Evolutionary conservation across 2,797 vertebrate genomes (phyloP).

Genomic region (Pteropus rufus): DNA sequence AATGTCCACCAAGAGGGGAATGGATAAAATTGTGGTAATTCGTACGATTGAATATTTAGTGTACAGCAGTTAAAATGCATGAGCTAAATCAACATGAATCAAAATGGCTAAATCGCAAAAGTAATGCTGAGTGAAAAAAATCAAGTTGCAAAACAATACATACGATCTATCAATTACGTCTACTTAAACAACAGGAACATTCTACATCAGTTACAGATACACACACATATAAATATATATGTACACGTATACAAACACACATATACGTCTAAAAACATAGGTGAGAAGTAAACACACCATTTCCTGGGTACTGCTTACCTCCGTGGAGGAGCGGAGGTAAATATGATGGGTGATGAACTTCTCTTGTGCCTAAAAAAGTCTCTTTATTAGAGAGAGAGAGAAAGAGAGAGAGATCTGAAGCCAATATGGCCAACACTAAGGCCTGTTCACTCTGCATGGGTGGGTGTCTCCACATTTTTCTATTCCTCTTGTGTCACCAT

Average conservation of each 20-base stretch:
- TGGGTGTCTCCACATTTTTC: neutral
- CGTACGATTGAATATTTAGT: neutral
- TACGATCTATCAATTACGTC: neutral
- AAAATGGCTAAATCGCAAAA: conserved; percentile 5
- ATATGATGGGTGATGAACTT: neutral
- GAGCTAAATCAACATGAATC: neutral
- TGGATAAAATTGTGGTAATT: neutral
- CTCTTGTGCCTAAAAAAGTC: neutral
- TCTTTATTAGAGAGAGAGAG: neutral
- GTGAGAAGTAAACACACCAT: conserved; percentile 25
- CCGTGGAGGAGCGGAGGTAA: neutral
- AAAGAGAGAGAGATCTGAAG: neutral
- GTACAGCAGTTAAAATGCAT: conserved; percentile 24
- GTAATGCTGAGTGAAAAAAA: conserved; percentile 27
- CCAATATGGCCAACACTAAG: conserved; percentile 10
- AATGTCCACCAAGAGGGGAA: neutral
- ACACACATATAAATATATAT: neutral
- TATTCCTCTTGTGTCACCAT: neutral
- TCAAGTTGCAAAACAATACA: conserved; percentile 10
- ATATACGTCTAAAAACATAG: neutral
- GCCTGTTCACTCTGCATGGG: neutral
- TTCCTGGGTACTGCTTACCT: conserved; percentile 43
- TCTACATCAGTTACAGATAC: neutral
- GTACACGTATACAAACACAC: neutral
- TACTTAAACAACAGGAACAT: conserved; percentile 9